Conservation (phyloP, 2,888 invertebrate species). For the Melipona beecheii region DNA sequence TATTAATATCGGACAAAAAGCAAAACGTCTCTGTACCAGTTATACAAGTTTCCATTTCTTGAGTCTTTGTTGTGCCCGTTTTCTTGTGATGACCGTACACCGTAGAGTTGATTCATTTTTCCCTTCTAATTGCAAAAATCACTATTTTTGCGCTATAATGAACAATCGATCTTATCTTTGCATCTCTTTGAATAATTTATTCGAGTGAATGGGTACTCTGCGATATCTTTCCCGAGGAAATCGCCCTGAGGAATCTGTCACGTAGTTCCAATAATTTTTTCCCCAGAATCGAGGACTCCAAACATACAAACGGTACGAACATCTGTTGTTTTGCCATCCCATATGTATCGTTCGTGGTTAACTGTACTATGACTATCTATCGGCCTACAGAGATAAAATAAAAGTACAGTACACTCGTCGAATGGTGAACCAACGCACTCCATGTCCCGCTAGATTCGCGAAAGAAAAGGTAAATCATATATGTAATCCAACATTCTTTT, state of each 20-base stretch:
- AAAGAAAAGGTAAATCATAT: slow-evolving; percentile 30
- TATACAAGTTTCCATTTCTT: slow-evolving; percentile 44
- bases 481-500: neutral
- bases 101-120: slow-evolving; percentile 21
- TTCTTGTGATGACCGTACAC: neutral
- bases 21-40: slow-evolving; percentile 45
- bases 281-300: slow-evolving; percentile 33
- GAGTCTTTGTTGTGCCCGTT: neutral
- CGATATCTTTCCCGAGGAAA: neutral
- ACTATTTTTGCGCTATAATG: slow-evolving; percentile 39
- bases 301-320: slow-evolving; percentile 58
- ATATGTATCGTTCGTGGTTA: slow-evolving; percentile 42
- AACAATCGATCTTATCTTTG: slow-evolving; percentile 34
- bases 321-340: slow-evolving; percentile 56
- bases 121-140: slow-evolving; percentile 46
- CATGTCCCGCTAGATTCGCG: slow-evolving; percentile 49
- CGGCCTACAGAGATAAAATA: slow-evolving; percentile 35
- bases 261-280: slow-evolving; percentile 41
- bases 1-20: slow-evolving; percentile 32
- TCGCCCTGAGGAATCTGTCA: slow-evolving; percentile 28
- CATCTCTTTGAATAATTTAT: slow-evolving; percentile 21
- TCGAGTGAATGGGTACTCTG: slow-evolving; percentile 3
- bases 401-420: slow-evolving; percentile 12
- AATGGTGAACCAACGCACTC: slow-evolving; percentile 22
- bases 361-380: slow-evolving; percentile 48